Evolutionary conservation across 2,888 invertebrate genomes (phyloP), one percentile per base, ranked within the genome.

Genomic region (Hoplodrina blanda): DNA sequence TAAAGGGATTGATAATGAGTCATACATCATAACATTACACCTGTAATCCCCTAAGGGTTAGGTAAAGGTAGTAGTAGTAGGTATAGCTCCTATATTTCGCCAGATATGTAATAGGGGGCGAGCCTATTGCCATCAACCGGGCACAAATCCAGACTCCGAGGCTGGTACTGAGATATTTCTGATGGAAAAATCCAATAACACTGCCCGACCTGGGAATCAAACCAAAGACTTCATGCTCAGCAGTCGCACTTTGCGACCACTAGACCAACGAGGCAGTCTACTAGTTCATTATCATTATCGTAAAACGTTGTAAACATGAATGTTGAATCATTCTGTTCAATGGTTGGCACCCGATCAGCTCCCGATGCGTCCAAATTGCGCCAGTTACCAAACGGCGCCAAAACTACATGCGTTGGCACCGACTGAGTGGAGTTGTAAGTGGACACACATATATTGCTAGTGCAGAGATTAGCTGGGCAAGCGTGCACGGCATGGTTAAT

Each of bases 381-480:
- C 66, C 62, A 77, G 72, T 56, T 46, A 44, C 10, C 49, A 20
- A 15, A 33, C 50, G 69, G 70, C 76, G 78, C 81, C 81, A 77
- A 76, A 65, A 72, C 50, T 53, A 44, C 49, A 49, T 10, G 41
- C 49, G 5, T 70, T 78, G 78, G 78, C 78, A 77, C 17, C 13
- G 44, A 20, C 11, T 19, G 44, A 52, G 41, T 10, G 41, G 57
- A 19, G 13, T 57, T 56, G 62, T 69, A 55, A 77, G 69, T 55
- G 70, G 46, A 15, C 65, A 71, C 44, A 76, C 30, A 55, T 55
- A 55, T 55, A 56, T 33, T 63, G 25, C 19, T 61, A 15, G 57
- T 50, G 13, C 0, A 17, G 20, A 66, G 55, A 63, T 74, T 37
- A 73, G 52, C 11, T 11, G 0, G 30, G 19, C 54, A 15, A 37